Base-by-base conservation (phyloP, 2,888 invertebrate genomes). In the Seira sanloemensis region DNA sequence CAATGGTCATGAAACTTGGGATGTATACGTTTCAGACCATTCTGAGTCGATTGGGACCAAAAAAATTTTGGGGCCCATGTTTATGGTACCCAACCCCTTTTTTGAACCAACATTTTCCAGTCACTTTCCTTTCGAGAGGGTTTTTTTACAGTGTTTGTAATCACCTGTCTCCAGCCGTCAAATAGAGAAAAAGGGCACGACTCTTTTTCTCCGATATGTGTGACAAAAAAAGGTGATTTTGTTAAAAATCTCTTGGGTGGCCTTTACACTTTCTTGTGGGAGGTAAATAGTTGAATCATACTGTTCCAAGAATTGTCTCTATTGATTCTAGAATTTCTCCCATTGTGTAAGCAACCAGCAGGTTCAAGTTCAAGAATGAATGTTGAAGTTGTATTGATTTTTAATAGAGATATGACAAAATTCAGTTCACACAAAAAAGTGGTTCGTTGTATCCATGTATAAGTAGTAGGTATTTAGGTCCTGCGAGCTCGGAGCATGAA, bases 81-180 rank as follows among this genome's bases (percentile, higher is more conserved):
- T 37, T 37, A 7, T 37, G 37, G 4, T 7, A 37, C 5, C 12
- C 4, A 12, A 37, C 4, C 5, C 37, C 12, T 37, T 12, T 37
- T 58, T 58, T 58, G n/a, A 58, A 58, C 2, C 18, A 16, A 2
- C 58, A n/a, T 58, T 58, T 2, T 58, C 18, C 58, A 7, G n/a
- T 58, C 58, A 58, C 58, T 58, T n/a, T 58, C n/a, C 9, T 58
- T 37, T 37, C n/a, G 58, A 58, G 4, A 18, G 58, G 58, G n/a
- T 58, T n/a, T 58, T n/a, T 58, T 16, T 58, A 7, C 9, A n/a
- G n/a, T 18, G 37, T 37, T 37, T 37, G 58, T 58, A 58, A 58
- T 58, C 58, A 58, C 58, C 58, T 58, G 58, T 58, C 58, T 58
- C 58, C 58, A 58, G 58, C 58, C 58, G 58, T 58, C 58, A 58